These are phyloP conservation scores for Sturnus vulgaris DNA, from an alignment of 2,113 vertebrate species.

Conservation along the genomic window DNA sequence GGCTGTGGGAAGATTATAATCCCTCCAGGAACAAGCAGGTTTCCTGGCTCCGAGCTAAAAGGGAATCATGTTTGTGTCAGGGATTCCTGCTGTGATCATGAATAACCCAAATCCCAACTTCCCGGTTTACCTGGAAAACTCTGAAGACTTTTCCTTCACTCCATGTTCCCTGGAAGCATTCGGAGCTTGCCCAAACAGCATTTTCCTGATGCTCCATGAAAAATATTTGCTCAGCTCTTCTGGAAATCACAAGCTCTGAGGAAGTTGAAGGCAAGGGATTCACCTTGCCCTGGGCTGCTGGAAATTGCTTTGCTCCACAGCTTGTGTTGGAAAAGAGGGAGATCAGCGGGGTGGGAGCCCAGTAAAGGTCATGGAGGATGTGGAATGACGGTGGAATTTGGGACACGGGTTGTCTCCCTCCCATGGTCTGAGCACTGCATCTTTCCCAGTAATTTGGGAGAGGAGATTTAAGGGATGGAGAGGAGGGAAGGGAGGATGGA, in stretches of 20 bases:
- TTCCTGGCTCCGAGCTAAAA: background rate
- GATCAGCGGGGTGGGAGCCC: background rate
- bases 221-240: constrained; percentile 60
- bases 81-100: background rate
- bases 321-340: background rate
- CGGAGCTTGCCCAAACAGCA: background rate
- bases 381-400: background rate
- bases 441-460: background rate
- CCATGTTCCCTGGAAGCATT: background rate
- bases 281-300: constrained; percentile 56
- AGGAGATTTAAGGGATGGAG: background rate
- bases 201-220: background rate
- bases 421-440: background rate
- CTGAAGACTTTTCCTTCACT: background rate
- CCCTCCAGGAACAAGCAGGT: background rate
- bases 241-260: background rate
- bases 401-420: background rate
- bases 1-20: background rate
- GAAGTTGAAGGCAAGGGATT: background rate
- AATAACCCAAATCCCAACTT: background rate
- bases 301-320: constrained; percentile 41
- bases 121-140: background rate
- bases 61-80: background rate
- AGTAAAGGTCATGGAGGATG: background rate
- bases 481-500: background rate